Percentiles rank a stretch among this genome's conserved stretches.
phyloP scores from a whole-genome alignment of 2,113 vertebrate species.

The Zootoca vivipara region DNA sequence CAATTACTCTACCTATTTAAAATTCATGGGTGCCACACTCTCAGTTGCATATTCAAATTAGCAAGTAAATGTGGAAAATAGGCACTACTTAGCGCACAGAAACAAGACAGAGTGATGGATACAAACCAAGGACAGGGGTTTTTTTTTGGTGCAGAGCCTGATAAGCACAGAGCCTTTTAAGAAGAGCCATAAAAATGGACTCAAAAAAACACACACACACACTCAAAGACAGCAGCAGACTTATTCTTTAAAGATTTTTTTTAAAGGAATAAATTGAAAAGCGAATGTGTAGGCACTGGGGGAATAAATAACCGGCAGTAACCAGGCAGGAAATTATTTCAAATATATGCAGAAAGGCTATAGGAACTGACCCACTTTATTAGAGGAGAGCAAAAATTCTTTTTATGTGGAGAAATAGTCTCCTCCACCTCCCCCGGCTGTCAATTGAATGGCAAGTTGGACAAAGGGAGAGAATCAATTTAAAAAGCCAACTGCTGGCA shows the following conservation, averaged over 20 bases:
- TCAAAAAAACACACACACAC: conserved; percentile 18
- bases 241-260: conserved; percentile 23
- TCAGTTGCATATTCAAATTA: conserved; percentile 39
- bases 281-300: conserved; percentile 44
- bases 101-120: conserved; percentile 20
- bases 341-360: conserved; percentile 56
- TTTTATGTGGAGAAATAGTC: conserved; percentile 53
- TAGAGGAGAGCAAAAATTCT: conserved; percentile 41
- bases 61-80: conserved; percentile 20
- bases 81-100: conserved; percentile 24
- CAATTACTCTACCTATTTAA: conserved; percentile 16
- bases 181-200: conserved; percentile 37
- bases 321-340: conserved; percentile 60
- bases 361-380: conserved; percentile 59
- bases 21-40: conserved; percentile 7
- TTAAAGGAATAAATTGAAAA: conserved; percentile 48
- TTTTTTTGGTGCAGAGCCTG: conserved; percentile 26
- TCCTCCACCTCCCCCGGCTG: neutral
- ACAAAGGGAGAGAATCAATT: conserved; percentile 19
- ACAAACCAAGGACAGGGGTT: conserved; percentile 14
- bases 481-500: conserved; percentile 11
- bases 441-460: conserved; percentile 32
- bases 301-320: conserved; percentile 58
- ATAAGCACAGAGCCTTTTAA: conserved; percentile 35
- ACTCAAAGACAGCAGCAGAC: neutral